Conservation (phyloP, 2,113 vertebrate genomes). For the Kryptolebias marmoratus region DNA sequence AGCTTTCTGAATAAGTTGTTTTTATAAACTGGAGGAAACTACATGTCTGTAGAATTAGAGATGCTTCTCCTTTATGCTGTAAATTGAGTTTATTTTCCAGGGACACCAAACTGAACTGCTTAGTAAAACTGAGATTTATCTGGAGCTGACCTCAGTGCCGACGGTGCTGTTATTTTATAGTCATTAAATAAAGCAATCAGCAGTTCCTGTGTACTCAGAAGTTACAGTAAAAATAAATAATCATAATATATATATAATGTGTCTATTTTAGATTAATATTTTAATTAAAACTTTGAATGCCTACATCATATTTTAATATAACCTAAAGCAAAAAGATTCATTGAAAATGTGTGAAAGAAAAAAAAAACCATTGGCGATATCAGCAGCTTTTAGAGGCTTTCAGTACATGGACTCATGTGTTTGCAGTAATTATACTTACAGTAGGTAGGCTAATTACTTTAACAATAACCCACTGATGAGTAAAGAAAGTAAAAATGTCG, state of each 20-base stretch:
- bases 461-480: slow-evolving; percentile 49
- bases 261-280: slow-evolving; percentile 9
- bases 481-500: slow-evolving; percentile 33
- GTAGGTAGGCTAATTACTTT: slow-evolving; percentile 42
- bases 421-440: slow-evolving; percentile 53
- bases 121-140: background rate
- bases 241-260: background rate
- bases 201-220: background rate
- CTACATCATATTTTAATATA: slow-evolving; percentile 3
- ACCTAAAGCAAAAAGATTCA: background rate
- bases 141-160: background rate
- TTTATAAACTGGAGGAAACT: background rate
- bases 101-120: background rate
- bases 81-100: background rate
- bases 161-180: background rate
- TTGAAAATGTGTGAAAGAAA: slow-evolving; percentile 22
- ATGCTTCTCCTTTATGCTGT: background rate
- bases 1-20: too few relatives aligned
- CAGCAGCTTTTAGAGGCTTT: background rate
- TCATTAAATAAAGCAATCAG: background rate
- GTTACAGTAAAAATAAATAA: background rate
- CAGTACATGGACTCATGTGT: slow-evolving; percentile 25
- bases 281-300: slow-evolving; percentile 12
- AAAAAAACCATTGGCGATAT: background rate
- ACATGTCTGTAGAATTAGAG: too few relatives aligned